Evolutionary conservation across 2,888 invertebrate genomes (phyloP).

Genomic region (Piscicola geometra): DNA sequence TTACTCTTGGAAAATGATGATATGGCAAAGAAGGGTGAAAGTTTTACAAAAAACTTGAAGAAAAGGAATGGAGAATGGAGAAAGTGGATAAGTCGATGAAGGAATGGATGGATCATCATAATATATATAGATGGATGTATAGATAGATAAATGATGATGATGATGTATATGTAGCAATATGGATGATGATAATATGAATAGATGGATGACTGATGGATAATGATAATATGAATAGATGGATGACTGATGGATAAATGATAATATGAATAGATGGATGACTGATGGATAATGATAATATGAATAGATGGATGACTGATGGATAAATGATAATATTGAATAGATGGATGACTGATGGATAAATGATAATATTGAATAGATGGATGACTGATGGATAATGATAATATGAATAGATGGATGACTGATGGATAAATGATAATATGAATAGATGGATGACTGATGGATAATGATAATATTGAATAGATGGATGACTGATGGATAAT

Average conservation of each 20-base stretch:
- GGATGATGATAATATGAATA: background rate
- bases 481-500: too few relatives aligned
- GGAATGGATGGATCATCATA: background rate
- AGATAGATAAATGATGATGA: background rate
- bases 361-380: too few relatives aligned
- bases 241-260: background rate
- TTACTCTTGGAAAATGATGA: too few relatives aligned
- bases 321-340: background rate
- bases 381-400: too few relatives aligned
- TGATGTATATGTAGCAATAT: slow-evolving; percentile 4
- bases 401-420: too few relatives aligned
- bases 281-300: background rate
- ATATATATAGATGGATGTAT: background rate
- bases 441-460: too few relatives aligned
- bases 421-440: too few relatives aligned
- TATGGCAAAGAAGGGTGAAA: too few relatives aligned
- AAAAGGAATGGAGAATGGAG: too few relatives aligned
- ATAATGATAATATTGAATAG: too few relatives aligned
- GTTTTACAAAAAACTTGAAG: too few relatives aligned
- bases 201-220: background rate
- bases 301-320: slow-evolving; percentile 9
- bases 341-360: too few relatives aligned
- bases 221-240: background rate
- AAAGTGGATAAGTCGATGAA: background rate
- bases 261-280: background rate